Evolutionary conservation across 1,140 invertebrate species (phyloP), one percentile per base, ranked within the genome.

Genomic region (Anoplophora glabripennis): DNA sequence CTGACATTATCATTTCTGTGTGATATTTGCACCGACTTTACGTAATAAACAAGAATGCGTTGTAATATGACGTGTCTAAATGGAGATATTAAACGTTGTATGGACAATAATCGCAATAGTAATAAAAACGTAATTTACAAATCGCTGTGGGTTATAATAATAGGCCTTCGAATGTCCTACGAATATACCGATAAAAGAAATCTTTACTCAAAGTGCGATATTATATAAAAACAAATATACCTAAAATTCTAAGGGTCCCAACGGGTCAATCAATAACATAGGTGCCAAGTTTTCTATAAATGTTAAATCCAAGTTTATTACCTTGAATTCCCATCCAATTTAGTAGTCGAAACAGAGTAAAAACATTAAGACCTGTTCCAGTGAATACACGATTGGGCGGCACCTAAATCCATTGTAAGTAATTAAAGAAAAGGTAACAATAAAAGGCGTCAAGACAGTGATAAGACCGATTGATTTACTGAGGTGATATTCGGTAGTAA

Each of bases 381-480:
- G 18, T 53, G 36, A 53, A 33, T 10, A 36, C 3, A 36, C 37
- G 45, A 15, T 46, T 10, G 17, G 5, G 33, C 38, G 17, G n/a
- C 35, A 21, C 36, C 15, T 12, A 48, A 47, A 57, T 49, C 36
- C 15, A 41, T 41, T n/a, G 53, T 28, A 56, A 52, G 66, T 68
- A 68, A 68, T 68, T 68, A 68, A 68, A 59, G 64, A 57, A 66
- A 65, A 65, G 66, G 66, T 59, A 63, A 68, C 66, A 68, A 68
- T 68, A 68, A 68, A 68, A 68, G 56, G 60, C 58, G 61, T 61
- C 61, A 38, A 58, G 18, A 9, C 53, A 49, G 35, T 57, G 65
- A 68, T 68, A 68, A 68, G 64, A 55, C 52, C 54, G 63, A 68
- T 63, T 68, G 66, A 68, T 68, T 68, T 68, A 68, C 53, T 42